Conservation (phyloP, 2,797 vertebrate species). For the Sebastes trivittatus region DNA sequence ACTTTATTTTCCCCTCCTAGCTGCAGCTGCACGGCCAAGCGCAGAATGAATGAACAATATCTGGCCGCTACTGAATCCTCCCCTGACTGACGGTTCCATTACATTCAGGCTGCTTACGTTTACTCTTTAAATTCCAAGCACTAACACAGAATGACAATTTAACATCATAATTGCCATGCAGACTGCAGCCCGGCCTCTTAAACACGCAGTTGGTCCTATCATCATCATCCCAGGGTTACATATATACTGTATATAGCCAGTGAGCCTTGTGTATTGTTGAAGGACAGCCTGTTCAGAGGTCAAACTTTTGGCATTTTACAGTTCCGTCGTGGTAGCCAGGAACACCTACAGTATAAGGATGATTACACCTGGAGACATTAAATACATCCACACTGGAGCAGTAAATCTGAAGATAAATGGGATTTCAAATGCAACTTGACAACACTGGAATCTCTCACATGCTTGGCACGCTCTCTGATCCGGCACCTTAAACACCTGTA, state of each 20-base stretch:
- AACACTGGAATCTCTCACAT: conserved; percentile 2
- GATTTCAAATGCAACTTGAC: conserved; percentile 43
- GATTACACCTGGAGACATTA: conserved; percentile 24
- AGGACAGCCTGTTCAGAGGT: not conserved
- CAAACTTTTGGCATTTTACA: conserved; percentile 11
- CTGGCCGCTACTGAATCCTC: conserved; percentile 60
- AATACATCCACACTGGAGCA: conserved; percentile 10
- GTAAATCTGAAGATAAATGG: conserved; percentile 27
- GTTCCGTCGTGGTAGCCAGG: not conserved
- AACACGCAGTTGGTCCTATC: not conserved
- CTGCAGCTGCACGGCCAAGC: conserved; percentile 43
- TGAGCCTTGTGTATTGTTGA: not conserved
- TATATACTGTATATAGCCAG: not conserved
- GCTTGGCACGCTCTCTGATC: not conserved
- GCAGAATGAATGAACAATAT: conserved; percentile 78
- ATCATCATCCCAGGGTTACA: not conserved
- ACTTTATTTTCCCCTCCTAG: conserved; percentile 27
- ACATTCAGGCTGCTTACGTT: conserved; percentile 32
- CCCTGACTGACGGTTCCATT: conserved; percentile 58
- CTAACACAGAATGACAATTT: conserved; percentile 21
- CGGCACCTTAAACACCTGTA: conserved; percentile 28
- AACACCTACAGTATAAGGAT: conserved; percentile 22
- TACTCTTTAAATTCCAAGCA: conserved; percentile 17
- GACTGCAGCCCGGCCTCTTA: not conserved
- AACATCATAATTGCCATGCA: conserved; percentile 19